A percentile compares a stretch with the other conserved stretches of the same genome.
phyloP scores from a whole-genome alignment of 2,888 invertebrate species.

The Rhorus exstirpatorius region DNA sequence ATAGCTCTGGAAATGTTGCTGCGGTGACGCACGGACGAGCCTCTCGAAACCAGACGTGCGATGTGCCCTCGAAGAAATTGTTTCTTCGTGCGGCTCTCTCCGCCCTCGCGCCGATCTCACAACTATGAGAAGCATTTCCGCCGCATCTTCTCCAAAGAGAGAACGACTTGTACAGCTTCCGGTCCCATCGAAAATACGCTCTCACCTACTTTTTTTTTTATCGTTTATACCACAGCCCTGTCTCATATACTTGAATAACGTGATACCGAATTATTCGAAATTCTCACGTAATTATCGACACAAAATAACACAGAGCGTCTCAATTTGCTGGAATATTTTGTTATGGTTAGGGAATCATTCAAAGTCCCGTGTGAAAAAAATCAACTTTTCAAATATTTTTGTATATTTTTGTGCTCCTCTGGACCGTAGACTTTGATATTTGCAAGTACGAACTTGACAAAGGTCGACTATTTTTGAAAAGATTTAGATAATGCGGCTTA shows the following conservation, averaged over 20 bases:
- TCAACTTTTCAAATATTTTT: not conserved
- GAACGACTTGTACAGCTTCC: slow-evolving; percentile 40
- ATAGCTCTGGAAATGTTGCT: slow-evolving; percentile 36
- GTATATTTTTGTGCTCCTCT: not conserved
- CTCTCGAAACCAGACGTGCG: slow-evolving; percentile 16
- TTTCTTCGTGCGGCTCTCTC: slow-evolving; percentile 50
- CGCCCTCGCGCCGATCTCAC: slow-evolving; percentile 44
- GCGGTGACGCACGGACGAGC: slow-evolving; percentile 59
- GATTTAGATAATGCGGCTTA: too few relatives aligned
- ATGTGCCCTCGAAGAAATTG: slow-evolving; percentile 59
- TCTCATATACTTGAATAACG: slow-evolving; percentile 29
- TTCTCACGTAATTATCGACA: slow-evolving; percentile 41
- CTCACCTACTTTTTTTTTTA: slow-evolving; percentile 67
- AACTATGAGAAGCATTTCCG: slow-evolving; percentile 81
- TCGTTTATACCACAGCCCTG: slow-evolving; percentile 29
- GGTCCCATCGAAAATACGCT: slow-evolving; percentile 55
- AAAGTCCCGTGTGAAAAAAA: slow-evolving; percentile 21
- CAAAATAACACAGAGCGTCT: slow-evolving; percentile 11
- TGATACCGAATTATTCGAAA: slow-evolving; percentile 22
- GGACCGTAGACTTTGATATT: not conserved
- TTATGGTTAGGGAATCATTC: slow-evolving; percentile 22
- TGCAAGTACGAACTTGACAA: not conserved
- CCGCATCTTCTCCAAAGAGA: slow-evolving; percentile 71
- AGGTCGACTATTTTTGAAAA: too few relatives aligned
- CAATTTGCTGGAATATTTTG: slow-evolving; percentile 5